phyloP scores from a whole-genome alignment of 2,797 vertebrate species.

The Holocentrus rufus region DNA sequence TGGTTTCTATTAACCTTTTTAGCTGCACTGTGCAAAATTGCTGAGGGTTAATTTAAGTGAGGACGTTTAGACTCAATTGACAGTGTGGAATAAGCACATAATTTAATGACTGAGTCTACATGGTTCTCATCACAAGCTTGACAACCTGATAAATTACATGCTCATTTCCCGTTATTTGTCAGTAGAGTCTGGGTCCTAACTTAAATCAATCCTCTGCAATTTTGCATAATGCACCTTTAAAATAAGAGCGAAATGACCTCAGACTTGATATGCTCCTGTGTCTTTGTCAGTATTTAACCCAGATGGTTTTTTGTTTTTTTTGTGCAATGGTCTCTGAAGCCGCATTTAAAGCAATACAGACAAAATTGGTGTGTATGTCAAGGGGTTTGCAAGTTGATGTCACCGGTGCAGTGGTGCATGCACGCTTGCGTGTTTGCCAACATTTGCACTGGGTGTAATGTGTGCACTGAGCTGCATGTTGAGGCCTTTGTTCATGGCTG shows the following conservation, averaged over 20 bases:
- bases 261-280: neutral
- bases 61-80: too few relatives aligned
- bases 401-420: neutral
- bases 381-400: neutral
- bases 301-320: neutral
- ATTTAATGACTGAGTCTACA: too few relatives aligned
- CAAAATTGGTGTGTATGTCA: neutral
- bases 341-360: neutral
- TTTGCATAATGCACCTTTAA: too few relatives aligned
- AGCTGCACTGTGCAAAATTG: too few relatives aligned
- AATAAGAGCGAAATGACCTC: neutral
- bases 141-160: too few relatives aligned
- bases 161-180: too few relatives aligned
- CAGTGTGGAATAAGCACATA: too few relatives aligned
- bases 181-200: too few relatives aligned
- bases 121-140: too few relatives aligned
- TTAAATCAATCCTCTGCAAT: too few relatives aligned
- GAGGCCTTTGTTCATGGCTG: neutral
- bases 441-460: neutral
- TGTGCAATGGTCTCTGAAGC: neutral
- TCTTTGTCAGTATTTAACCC: neutral
- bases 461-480: neutral
- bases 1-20: too few relatives aligned
- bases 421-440: neutral
- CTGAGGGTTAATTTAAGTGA: too few relatives aligned